Evolutionary conservation across 2,888 invertebrate genomes (phyloP), one percentile per base, ranked within the genome.

Genomic region (Leptopilina myrica): DNA sequence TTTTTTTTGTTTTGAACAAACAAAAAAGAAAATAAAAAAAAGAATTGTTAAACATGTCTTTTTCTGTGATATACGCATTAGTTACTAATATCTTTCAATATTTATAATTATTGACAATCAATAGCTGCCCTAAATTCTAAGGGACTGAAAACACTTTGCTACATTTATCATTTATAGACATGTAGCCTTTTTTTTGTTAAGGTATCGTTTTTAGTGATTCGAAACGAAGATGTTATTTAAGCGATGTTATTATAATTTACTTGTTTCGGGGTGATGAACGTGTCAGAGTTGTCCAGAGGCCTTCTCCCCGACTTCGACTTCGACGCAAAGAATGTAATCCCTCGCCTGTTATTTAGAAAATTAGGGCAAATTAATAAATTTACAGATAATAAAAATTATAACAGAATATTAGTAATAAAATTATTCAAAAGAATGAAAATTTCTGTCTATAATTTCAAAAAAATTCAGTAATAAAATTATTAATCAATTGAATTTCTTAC

Each of bases 291-390:
- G 94, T 93, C 92, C 96, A 96, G 89, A 96, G 94, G 88, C 96
- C 95, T 91, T 97, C 97, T 87, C 96, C 95, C 92, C 96, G 95
- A 92, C 96, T 96, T 91, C 95, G 94, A 86, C 96, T 96, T 91
- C 96, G 94, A 91, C 96, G 95, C 90, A 97, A 92, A 86, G 94
- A 94, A 85, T 94, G 93, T 89, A 94, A 92, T 83, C 94, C 94
- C 90, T 95, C 95, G 88, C 94, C 95, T 95, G 90, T 78, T 7
- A 43, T 43, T 33, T 33, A 33, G 5, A 33, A 33, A 43, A 43
- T 43, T 43, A 5, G 43, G 3, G 6, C 6, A 8, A 43, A 43
- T 43, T 43, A 43, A 43, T 43, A 43, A 7, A 43, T 8, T 43
- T 43, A 7, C 43, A 43, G 7, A 43, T 8, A 8, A 43, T 43